Evolutionary conservation across 1,140 invertebrate species (phyloP).

Genomic region (Pseudomyrmex flavicornis): DNA sequence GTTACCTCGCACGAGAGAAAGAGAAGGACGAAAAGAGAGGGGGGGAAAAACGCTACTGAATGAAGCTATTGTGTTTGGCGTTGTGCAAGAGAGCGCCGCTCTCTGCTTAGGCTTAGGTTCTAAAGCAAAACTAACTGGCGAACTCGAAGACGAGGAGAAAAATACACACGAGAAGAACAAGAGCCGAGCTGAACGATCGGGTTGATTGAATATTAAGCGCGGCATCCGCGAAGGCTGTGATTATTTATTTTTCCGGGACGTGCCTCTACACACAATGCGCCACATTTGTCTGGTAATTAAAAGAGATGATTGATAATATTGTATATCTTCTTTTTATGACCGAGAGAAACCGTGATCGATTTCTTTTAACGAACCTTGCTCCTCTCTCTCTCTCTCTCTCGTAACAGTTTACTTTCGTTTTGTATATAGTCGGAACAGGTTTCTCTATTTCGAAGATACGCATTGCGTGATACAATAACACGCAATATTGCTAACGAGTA

Average conservation of each 20-base stretch:
- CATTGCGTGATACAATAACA: not conserved
- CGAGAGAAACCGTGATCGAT: constrained; percentile 56
- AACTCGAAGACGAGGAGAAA: constrained; percentile 18
- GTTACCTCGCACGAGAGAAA: not conserved
- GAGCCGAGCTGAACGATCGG: constrained; percentile 30
- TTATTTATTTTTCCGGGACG: constrained; percentile 75
- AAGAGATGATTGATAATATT: constrained; percentile 78
- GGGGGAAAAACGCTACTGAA: constrained; percentile 38
- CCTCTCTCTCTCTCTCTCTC: not conserved
- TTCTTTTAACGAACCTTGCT: not conserved
- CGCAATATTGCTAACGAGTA: not conserved
- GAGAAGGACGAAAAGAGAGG: not conserved
- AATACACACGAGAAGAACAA: not conserved
- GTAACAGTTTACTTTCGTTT: not conserved
- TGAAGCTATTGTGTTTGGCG: constrained; percentile 64
- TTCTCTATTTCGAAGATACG: not conserved
- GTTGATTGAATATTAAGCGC: constrained; percentile 78
- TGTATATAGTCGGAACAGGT: not conserved
- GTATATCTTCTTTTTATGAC: constrained; percentile 36
- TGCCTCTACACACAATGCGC: constrained; percentile 71
- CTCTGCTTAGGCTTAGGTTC: constrained; percentile 16
- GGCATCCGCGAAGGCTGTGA: constrained; percentile 1
- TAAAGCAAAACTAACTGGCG: constrained; percentile 33
- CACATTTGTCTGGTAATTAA: constrained; percentile 81
- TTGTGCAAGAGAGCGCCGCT: constrained; percentile 60